phyloP scores from a whole-genome alignment of 1,140 invertebrate genomes.

The Cryptotermes secundus region DNA sequence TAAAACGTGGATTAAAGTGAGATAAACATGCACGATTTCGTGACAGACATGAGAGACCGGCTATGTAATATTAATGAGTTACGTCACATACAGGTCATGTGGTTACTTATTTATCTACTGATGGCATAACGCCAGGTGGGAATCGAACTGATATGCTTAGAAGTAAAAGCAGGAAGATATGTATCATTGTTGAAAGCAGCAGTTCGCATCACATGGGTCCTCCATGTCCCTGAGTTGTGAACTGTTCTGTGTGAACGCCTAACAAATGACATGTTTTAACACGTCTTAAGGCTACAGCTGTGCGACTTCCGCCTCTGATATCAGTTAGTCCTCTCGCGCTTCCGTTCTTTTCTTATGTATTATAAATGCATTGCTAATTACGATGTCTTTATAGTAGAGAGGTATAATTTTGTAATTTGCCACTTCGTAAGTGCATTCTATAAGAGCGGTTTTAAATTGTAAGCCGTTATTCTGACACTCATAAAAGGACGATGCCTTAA shows the following conservation, averaged over 20 bases:
- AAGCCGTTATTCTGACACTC: neutral
- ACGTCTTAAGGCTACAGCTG: neutral
- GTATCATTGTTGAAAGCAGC: neutral
- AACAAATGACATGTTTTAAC: constrained; percentile 16
- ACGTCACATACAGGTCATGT: neutral
- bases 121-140: neutral
- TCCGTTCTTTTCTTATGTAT: neutral
- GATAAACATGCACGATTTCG: neutral
- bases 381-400: neutral
- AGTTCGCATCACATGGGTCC: neutral
- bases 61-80: neutral
- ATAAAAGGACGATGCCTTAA: neutral
- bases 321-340: neutral
- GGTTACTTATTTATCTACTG: neutral
- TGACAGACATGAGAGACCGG: neutral
- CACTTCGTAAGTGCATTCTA: neutral
- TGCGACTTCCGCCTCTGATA: neutral
- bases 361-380: constrained; percentile 1
- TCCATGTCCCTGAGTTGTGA: neutral
- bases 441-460: neutral
- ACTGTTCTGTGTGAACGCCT: neutral
- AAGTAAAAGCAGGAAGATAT: neutral
- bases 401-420: neutral
- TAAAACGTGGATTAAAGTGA: too few species aligned
- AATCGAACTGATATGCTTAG: neutral